Evolutionary conservation across 2,888 invertebrate genomes (phyloP).

Genomic region (Caenorhabditis panamensis): DNA sequence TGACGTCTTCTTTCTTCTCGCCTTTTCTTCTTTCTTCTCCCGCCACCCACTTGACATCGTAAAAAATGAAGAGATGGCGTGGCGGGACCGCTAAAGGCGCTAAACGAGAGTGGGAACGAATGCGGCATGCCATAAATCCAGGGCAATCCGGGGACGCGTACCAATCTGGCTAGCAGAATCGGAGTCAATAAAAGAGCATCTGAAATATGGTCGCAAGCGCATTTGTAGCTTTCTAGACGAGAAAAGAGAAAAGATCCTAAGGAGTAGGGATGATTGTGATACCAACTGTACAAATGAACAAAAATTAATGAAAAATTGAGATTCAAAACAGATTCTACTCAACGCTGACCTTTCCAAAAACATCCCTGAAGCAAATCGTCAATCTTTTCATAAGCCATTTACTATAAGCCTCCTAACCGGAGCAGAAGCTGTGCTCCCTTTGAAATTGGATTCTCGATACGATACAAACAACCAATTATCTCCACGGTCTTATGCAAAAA

Average conservation of each 20-base stretch:
- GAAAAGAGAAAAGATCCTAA: too few species aligned
- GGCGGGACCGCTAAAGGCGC: not conserved
- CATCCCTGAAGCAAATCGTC: not conserved
- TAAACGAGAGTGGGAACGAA: constrained; percentile 3
- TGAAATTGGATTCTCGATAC: constrained; percentile 24
- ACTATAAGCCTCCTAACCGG: not conserved
- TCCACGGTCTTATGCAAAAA: not conserved
- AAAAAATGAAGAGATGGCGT: constrained; percentile 11
- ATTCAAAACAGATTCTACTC: too few species aligned
- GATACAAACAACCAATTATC: constrained; percentile 8
- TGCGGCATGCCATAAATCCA: constrained; percentile 25
- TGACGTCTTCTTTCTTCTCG: constrained; percentile 10
- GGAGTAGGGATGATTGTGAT: too few species aligned
- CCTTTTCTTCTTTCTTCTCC: not conserved
- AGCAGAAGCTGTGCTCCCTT: not conserved
- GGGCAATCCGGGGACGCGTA: constrained; percentile 11
- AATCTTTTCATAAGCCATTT: constrained; percentile 9
- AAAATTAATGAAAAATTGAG: too few species aligned
- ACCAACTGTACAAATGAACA: too few species aligned
- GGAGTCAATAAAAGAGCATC: too few species aligned
- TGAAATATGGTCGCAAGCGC: too few species aligned
- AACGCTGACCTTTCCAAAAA: too few species aligned
- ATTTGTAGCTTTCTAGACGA: too few species aligned
- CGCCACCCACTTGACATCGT: not conserved
- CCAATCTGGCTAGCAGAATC: constrained; percentile 13